Evolutionary conservation across 2,113 vertebrate genomes (phyloP), one percentile per base, ranked within the genome.

Genomic region (Macquaria ambigua): DNA sequence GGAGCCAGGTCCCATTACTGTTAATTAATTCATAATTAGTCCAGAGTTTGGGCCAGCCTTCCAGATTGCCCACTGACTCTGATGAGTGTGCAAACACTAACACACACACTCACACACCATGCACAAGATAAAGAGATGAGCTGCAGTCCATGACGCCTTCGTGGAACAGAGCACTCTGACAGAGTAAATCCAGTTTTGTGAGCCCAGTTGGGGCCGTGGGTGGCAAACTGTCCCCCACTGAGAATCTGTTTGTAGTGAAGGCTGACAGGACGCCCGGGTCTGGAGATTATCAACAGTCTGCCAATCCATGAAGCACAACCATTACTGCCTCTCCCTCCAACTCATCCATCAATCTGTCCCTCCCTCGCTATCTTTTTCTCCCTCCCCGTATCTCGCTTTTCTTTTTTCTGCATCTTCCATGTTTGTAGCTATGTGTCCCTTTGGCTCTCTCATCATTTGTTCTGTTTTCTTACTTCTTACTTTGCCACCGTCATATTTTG

Each of bases 251-350:
- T 52, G 73, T 61, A 43, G 72, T 69, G 55, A 76, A 28, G 72
- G 15, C 72, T 82, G 80, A 82, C 81, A 69, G 25, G 68, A 70
- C 81, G 70, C 61, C 6, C 34, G 63, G 72, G 79, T 83, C 89
- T 87, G 82, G 74, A 82, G 74, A 78, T 82, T 80, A 90, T 90
- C 88, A 82, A 76, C 79, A 31, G 82, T 68, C 85, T 90, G 88
- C 70, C 82, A 82, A 72, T 79, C 85, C 82, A 73, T 79, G 77
- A 85, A 75, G 87, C 64, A 63, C 79, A 79, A 61, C 63, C 66
- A 85, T 84, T 73, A 87, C 71, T 52, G 75, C 66, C 64, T 82
- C 71, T 68, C 48, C 41, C 67, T 79, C 55, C 46, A 62, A 73
- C 78, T 69, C 85, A 84, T 90, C 82, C 79, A 87, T 90, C 84